phyloP scores from a whole-genome alignment of 2,113 vertebrate genomes.

The Hylia prasina region DNA sequence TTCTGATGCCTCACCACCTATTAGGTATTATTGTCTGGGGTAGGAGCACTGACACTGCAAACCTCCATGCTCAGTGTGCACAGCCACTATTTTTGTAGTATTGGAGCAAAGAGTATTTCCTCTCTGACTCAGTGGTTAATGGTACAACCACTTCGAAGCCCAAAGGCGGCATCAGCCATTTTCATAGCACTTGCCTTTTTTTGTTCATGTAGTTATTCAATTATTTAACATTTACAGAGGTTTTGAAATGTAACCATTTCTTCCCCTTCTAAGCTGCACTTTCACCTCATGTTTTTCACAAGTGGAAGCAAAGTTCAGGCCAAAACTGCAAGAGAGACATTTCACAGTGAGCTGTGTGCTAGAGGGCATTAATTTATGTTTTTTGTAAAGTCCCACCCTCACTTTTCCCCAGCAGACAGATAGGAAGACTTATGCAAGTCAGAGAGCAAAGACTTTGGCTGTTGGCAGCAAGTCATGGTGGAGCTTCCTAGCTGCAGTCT shows the following conservation, averaged over 20 bases:
- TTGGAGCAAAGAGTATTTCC: neutral
- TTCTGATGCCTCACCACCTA: neutral
- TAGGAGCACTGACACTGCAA: neutral
- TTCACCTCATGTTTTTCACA: neutral
- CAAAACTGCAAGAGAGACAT: neutral
- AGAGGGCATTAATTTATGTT: neutral
- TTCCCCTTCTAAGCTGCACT: neutral
- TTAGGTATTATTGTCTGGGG: neutral
- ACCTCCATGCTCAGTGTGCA: neutral
- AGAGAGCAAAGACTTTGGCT: conserved; percentile 1
- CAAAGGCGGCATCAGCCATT: neutral
- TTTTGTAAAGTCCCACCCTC: neutral
- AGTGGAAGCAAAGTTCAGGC: conserved; percentile 6
- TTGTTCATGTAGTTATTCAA: neutral
- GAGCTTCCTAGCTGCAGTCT: conserved; percentile 19
- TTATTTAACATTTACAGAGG: neutral
- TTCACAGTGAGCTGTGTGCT: neutral
- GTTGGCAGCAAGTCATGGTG: neutral
- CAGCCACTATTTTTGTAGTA: neutral
- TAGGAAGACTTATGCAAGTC: neutral
- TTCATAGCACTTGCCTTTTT: neutral
- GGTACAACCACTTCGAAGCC: neutral
- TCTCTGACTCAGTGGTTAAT: neutral
- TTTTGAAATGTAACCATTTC: neutral
- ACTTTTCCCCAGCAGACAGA: neutral